Conservation (phyloP, 2,797 vertebrate species). For the Lacerta bilineata region DNA sequence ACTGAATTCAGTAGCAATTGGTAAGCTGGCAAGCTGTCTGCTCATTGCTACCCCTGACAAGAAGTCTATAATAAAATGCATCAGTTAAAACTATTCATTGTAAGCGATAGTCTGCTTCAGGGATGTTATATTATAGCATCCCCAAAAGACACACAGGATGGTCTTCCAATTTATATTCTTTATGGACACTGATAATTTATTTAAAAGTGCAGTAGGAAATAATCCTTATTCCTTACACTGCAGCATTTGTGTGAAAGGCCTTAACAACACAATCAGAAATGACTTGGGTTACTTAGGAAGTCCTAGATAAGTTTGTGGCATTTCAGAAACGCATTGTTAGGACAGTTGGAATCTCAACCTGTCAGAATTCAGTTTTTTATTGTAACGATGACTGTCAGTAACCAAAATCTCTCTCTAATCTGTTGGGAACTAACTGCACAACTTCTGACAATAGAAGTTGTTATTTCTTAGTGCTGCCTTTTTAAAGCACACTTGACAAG, state of each 20-base stretch:
- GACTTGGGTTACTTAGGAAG: neutral
- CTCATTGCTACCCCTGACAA: slow-evolving; percentile 64
- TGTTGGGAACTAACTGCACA: neutral
- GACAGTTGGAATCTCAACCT: neutral
- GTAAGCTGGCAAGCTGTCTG: slow-evolving; percentile 78
- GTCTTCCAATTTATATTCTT: slow-evolving; percentile 50
- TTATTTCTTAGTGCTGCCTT: neutral
- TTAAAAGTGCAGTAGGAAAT: slow-evolving; percentile 47
- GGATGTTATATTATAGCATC: slow-evolving; percentile 43
- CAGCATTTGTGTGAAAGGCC: slow-evolving; percentile 25
- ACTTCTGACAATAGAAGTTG: neutral
- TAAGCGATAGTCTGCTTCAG: slow-evolving; percentile 58
- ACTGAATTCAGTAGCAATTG: slow-evolving; percentile 79
- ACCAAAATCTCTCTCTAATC: neutral
- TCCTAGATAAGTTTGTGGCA: neutral
- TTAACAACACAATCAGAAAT: slow-evolving; percentile 48
- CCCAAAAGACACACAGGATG: slow-evolving; percentile 61
- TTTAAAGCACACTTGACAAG: neutral
- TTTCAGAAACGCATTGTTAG: neutral
- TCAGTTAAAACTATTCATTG: slow-evolving; percentile 70
- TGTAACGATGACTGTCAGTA: neutral
- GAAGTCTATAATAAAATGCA: slow-evolving; percentile 71
- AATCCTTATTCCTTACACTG: slow-evolving; percentile 42
- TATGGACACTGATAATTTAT: slow-evolving; percentile 61
- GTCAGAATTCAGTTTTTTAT: neutral